Conservation (phyloP, 2,888 invertebrate genomes). For the Cheilosia soror region DNA sequence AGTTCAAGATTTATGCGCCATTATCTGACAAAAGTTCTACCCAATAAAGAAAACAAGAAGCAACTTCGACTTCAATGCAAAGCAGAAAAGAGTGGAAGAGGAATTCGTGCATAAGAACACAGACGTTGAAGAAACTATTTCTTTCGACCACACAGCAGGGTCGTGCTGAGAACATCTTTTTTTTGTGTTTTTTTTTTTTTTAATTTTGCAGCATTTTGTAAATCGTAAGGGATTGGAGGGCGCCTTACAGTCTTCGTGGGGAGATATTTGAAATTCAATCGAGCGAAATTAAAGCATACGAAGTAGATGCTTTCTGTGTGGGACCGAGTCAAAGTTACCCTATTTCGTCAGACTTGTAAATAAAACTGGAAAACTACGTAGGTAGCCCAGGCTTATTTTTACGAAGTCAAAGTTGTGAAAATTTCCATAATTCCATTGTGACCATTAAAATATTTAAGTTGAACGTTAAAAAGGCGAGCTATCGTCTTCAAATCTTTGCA, state of each 20-base stretch:
- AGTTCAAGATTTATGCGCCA: slow-evolving; percentile 25
- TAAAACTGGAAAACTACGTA: too few species aligned
- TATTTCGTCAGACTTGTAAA: not conserved
- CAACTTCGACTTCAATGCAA: slow-evolving; percentile 7
- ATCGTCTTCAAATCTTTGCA: too few species aligned
- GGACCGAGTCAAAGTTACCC: not conserved
- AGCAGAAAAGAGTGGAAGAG: not conserved
- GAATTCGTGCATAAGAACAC: slow-evolving; percentile 14
- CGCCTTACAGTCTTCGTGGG: slow-evolving; percentile 35
- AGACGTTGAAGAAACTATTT: slow-evolving; percentile 23
- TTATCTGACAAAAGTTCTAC: slow-evolving; percentile 22
- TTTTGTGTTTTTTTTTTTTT: slow-evolving; percentile 12
- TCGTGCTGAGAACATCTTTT: slow-evolving; percentile 22
- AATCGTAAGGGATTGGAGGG: slow-evolving; percentile 19
- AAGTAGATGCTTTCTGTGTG: not conserved
- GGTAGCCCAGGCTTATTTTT: too few species aligned
- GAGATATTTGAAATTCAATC: slow-evolving; percentile 14
- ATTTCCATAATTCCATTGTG: too few species aligned
- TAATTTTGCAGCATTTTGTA: slow-evolving; percentile 10
- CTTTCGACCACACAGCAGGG: slow-evolving; percentile 38
- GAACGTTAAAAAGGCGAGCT: too few species aligned
- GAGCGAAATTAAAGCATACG: not conserved
- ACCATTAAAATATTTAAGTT: too few species aligned
- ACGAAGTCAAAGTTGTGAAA: too few species aligned
- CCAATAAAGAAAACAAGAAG: slow-evolving; percentile 26